A percentile compares a stretch with the other conserved stretches of the same genome.
These are phyloP conservation scores for Spisula solida DNA, from an alignment of 2,888 invertebrate genomes.

Conservation along the genomic window DNA sequence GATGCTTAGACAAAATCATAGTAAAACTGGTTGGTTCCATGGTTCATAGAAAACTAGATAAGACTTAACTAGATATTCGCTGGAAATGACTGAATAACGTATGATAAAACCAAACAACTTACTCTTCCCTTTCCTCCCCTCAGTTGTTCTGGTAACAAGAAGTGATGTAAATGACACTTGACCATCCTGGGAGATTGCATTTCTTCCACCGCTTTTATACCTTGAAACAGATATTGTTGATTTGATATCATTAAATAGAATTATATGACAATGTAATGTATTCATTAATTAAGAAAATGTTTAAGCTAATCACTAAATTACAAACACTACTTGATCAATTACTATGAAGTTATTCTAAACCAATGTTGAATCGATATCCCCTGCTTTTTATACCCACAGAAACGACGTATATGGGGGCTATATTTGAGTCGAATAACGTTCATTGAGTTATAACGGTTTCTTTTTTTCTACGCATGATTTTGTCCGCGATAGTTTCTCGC, in stretches of 20 bases:
- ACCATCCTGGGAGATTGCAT: constrained; percentile 30
- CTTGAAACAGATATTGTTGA: background rate
- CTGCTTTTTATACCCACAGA: too few relatives aligned
- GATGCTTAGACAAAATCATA: background rate
- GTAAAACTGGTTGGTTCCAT: background rate
- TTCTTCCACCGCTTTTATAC: background rate
- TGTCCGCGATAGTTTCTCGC: too few relatives aligned
- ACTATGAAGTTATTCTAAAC: too few relatives aligned
- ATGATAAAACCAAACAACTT: background rate
- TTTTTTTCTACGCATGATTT: too few relatives aligned
- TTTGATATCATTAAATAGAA: background rate
- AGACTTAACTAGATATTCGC: background rate
- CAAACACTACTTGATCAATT: too few relatives aligned
- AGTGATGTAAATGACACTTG: constrained; percentile 36
- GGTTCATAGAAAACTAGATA: too few relatives aligned
- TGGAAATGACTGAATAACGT: background rate
- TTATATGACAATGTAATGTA: background rate
- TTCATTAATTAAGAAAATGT: too few relatives aligned
- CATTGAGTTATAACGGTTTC: too few relatives aligned
- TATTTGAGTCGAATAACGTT: too few relatives aligned
- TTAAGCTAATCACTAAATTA: too few relatives aligned
- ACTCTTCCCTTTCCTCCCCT: constrained; percentile 39
- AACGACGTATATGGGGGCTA: too few relatives aligned
- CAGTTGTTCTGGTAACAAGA: constrained; percentile 38
- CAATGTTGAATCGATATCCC: too few relatives aligned